Base-by-base conservation (phyloP, 2,113 vertebrate species). In the Corythaeola cristata region DNA sequence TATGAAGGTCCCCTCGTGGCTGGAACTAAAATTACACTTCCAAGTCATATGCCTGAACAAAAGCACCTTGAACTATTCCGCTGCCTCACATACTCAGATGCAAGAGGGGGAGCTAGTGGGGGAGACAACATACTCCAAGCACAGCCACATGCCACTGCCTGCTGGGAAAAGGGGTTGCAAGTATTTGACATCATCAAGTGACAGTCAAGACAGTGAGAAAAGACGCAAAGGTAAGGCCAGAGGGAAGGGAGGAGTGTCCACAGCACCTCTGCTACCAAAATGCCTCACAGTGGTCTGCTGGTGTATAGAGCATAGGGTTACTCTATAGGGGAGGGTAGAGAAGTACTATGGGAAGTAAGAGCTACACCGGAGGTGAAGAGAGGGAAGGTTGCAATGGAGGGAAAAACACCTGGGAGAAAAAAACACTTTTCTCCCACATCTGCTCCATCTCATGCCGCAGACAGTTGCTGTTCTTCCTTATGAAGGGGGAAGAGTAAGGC, bases 21-120 rank as follows among this genome's bases (percentile, higher is more conserved):
- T 95, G 49, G 30, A 90, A 75, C 63, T 67, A 90, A 84, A 90
- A 96, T 87, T 75, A 52, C 73, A 68, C 86, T 74, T 81, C 22
- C 11, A 47, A 71, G 12, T 74, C 41, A 11, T 33, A 26, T 0
- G 6, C 14, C 33, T 52, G 59, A 23, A 9, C 52, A 16, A 22
- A 44, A 26, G 35, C 28, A 66, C 41, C 45, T 64, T 4, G 0
- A 30, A 53, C 22, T 80, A 8, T 26, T 82, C 37, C 66, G 6
- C 23, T 77, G 5, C 64, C 28, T 78, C n/a, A 5, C 19, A 5
- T 12, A 19, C 22, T 64, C 27, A 17, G 28, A 33, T 26, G 18
- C 30, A 32, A 50, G 66, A 64, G 11, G 4, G 10, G 8, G n/a
- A 81, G 27, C 5, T 28, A 8, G 23, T 18, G 4, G 9, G 24